Evolutionary conservation across 2,888 invertebrate genomes (phyloP).

Genomic region (Autographa gamma): DNA sequence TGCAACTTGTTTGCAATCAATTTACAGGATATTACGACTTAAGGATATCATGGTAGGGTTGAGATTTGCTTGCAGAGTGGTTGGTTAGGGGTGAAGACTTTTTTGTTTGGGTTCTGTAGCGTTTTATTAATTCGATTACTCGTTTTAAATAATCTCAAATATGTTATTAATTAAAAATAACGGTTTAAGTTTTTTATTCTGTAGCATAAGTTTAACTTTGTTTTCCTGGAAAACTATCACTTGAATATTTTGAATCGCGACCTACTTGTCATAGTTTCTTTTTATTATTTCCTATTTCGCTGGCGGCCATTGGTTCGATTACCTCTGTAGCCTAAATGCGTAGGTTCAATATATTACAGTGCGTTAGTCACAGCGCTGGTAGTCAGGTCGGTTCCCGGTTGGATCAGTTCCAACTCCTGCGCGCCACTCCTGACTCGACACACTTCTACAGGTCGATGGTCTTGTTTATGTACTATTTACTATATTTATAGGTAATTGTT

Average conservation of each 20-base stretch:
- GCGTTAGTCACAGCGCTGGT: neutral
- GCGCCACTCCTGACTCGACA: neutral
- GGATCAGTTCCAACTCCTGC: neutral
- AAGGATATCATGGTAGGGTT: neutral
- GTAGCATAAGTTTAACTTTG: too few species aligned
- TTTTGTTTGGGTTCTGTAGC: neutral
- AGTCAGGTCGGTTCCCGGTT: neutral
- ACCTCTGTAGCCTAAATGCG: too few species aligned
- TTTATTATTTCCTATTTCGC: too few species aligned
- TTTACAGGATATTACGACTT: neutral
- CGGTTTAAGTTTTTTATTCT: too few species aligned
- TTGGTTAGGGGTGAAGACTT: neutral
- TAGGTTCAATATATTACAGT: neutral
- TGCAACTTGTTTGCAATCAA: too few species aligned
- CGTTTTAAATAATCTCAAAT: too few species aligned
- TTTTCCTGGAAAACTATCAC: too few species aligned
- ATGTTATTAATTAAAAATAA: too few species aligned
- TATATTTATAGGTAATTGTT: too few species aligned
- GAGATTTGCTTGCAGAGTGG: neutral
- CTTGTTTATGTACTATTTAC: neutral
- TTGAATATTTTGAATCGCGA: too few species aligned
- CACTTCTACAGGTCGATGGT: neutral
- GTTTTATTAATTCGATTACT: neutral
- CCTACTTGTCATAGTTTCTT: too few species aligned
- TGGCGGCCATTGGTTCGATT: too few species aligned